Conservation (phyloP, 2,797 vertebrate species). For the Fistularia commersonii region DNA sequence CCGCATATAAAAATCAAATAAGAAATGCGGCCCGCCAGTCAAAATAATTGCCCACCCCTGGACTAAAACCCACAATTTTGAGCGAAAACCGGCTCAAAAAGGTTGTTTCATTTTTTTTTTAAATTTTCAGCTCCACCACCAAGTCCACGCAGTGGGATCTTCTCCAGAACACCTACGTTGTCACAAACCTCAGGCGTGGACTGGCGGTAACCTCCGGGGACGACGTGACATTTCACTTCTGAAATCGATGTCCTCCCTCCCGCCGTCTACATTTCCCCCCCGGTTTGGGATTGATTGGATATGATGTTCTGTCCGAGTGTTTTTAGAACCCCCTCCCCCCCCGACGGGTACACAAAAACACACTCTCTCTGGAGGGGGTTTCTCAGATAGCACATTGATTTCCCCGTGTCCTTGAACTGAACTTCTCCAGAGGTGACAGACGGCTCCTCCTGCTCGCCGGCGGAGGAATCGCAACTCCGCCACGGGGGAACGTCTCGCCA, state of each 20-base stretch:
- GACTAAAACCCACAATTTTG: too few species aligned
- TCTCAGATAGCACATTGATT: conserved; percentile 70
- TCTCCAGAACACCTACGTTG: too few species aligned
- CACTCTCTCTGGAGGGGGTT: conserved; percentile 36
- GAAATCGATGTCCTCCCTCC: conserved; percentile 58
- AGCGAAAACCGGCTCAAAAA: too few species aligned
- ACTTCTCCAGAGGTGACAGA: conserved; percentile 70
- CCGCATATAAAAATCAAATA: too few species aligned
- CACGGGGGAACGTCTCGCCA: conserved; percentile 29
- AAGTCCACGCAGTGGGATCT: too few species aligned
- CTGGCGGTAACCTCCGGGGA: conserved; percentile 20
- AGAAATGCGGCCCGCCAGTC: too few species aligned
- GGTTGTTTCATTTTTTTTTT: too few species aligned
- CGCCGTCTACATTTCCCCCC: conserved; percentile 57
- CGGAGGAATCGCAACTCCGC: conserved; percentile 54
- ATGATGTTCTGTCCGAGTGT: conserved; percentile 45
- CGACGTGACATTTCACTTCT: conserved; percentile 56
- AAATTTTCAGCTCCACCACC: too few species aligned
- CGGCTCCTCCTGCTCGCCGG: conserved; percentile 47
- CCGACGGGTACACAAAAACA: conserved; percentile 10
- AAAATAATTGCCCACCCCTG: too few species aligned
- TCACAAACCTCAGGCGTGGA: too few species aligned
- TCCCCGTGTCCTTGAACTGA: conserved; percentile 68
- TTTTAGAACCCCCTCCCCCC: conserved; percentile 12
- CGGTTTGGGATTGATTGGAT: conserved; percentile 61